Base-by-base conservation (phyloP, 2,888 invertebrate species). In the Dromius quadrimaculatus region DNA sequence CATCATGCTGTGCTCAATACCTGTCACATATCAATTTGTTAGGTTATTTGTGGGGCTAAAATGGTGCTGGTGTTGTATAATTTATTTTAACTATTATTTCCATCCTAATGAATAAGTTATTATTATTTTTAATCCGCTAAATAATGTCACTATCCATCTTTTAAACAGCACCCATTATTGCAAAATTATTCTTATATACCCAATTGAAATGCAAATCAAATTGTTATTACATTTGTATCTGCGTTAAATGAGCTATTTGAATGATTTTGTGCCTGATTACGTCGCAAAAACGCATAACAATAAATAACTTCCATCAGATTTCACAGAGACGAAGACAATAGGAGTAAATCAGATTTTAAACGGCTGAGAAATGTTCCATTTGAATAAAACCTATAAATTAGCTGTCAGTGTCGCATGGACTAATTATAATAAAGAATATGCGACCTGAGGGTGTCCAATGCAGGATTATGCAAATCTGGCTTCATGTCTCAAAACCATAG, bases 351-450 rank as follows among this genome's bases (percentile, higher is more conserved):
- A 36, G 19, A 15, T 8, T 38, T 2, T 15, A 38, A 41, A 63
- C 22, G 23, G 15, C 32, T 63, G 9, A 22, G 17, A 63, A 63
- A 63, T 63, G 32, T 19, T 4, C 13, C 20, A 23, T 20, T 17
- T 41, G 19, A 28, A 63, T 28, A 5, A 28, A 63, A 43, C 19
- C 45, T 28, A 63, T 63, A 63, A 63, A 63, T 63, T 63, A 41
- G 32, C 28, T 61, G 0, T 20, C 20, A 13, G 45, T 63, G 63
- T 63, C 63, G 11, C 34, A 32, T 34, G 47, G 13, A 41, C 64
- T 64, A 64, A 64, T 64, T 64, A 64, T 64, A 50, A 64, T 64
- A 64, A 64, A 64, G 64, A 47, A 64, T 64, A 36, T 32, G 15
- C 28, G 19, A 23, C 64, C 50, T 11, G 38, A 50, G 64, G 50